Evolutionary conservation across 37 sponge, comb jelly and placozoan species (phyloP), one percentile per base, ranked within the genome.

Genomic region (Ianthella basta): DNA sequence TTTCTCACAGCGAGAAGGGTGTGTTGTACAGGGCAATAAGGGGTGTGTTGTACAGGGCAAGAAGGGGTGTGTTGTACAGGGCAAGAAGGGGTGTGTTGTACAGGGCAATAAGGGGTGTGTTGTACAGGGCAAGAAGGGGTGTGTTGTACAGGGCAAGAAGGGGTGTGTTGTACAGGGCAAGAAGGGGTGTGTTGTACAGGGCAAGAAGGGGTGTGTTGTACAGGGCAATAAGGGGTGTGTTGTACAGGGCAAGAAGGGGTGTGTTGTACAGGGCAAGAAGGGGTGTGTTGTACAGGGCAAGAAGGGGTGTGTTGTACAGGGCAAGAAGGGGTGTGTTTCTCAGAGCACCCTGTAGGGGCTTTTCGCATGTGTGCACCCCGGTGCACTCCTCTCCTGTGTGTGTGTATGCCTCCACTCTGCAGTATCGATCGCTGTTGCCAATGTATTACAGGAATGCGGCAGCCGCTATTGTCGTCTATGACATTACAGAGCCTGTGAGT

Each of bases 371-470:
- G 39, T 20, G 21, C 41, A 14, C 6, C 29, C 61, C 13, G 37
- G 32, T 35, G 21, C 6, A 4, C 38, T 30, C 4, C 27, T 65
- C 53, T 23, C 65, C 65, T 32, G 6, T 37, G 6, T 66, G 20
- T 44, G 29, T 66, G 53, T 32, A 18, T 72, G 1, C 81, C 6
- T 60, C 24, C 27, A 63, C 27, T 55, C 50, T 32, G 33, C 79
- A 96, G 96, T 96, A 96, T 86, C 94, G 96, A 0, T 90, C 91
- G 13, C 82, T 96, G 29, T 61, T 90, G 24, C 96, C 96, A 16
- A 96, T 96, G 96, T 96, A 96, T 86, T 96, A 96, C 87, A 77
- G 96, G 55, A 90, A 90, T 77, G 91, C 96, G 55, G 96, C 96
- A 38, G 96, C 96, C 34, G 96, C 96, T 39, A 86, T 96, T 54